Base-by-base conservation (phyloP, 2,888 invertebrate genomes). In the Crocallis elinguaria region DNA sequence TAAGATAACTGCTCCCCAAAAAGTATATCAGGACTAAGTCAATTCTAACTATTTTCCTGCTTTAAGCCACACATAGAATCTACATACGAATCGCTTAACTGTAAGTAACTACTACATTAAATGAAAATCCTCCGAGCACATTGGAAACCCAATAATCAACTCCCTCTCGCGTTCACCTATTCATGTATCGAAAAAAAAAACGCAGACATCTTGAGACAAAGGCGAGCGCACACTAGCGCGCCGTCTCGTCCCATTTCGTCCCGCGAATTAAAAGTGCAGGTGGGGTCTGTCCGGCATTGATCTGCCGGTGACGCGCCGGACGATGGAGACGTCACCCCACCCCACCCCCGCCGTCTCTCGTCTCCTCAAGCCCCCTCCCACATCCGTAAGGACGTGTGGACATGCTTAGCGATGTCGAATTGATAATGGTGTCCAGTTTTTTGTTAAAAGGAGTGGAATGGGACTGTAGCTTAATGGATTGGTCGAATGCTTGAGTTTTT, bases 231-330 rank as follows among this genome's bases (percentile, higher is more conserved):
- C 67, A 68, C 67, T 57, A 44, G 57, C 59, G 38, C 45, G 41
- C 30, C 52, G 44, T 51, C 56, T 55, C 63, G 56, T 62, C 66
- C 67, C 60, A 62, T 61, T 60, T 42, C 41, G 58, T 60, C 58
- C 57, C 58, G 48, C 63, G 84, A 86, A 82, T 87, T 88, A 91
- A 90, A 91, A 90, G 83, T 89, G 86, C 89, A 92, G 88, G 90
- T 91, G 88, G 86, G 80, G 81, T 69, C 73, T 81, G 86, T 85
- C 84, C 86, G 69, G 87, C 87, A 88, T 89, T 90, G 91, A 89
- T 90, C 90, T 87, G 88, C 73, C 80, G 79, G 72, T 86, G 84
- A 82, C 82, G 79, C 74, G 78, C 73, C 77, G 81, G 82, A 76
- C 84, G 84, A 84, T 80, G 82, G 79, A 84, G 83, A 84, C 77